Conservation (phyloP, 2,113 vertebrate genomes). For the Peromyscus californicus region DNA sequence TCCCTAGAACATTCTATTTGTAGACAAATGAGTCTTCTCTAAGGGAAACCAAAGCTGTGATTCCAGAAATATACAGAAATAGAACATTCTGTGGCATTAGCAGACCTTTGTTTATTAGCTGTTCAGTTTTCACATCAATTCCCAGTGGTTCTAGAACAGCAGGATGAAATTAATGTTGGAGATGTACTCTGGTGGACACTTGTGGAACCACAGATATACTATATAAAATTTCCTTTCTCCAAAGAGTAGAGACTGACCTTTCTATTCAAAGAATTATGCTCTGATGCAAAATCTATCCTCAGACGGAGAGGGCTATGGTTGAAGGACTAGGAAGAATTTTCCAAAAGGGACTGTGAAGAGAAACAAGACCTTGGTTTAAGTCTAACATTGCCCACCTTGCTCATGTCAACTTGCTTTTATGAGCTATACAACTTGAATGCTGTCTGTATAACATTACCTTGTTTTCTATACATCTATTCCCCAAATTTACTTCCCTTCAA, state of each 20-base stretch:
- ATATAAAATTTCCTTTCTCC: conserved; percentile 72
- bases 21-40: conserved; percentile 85
- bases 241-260: conserved; percentile 65
- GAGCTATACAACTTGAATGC: background rate
- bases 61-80: conserved; percentile 80
- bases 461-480: background rate
- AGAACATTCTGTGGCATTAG: conserved; percentile 79
- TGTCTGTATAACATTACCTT: background rate
- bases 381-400: background rate
- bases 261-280: conserved; percentile 52
- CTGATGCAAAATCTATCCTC: conserved; percentile 47
- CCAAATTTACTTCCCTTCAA: background rate
- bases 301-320: conserved; percentile 69
- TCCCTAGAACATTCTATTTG: conserved; percentile 79
- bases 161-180: conserved; percentile 78
- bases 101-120: conserved; percentile 82
- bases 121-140: conserved; percentile 80
- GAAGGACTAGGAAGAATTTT: background rate
- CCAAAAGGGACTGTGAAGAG: conserved; percentile 53
- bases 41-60: conserved; percentile 82
- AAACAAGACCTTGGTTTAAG: conserved; percentile 64
- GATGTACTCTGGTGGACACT: conserved; percentile 73
- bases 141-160: conserved; percentile 73
- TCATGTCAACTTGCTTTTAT: background rate
- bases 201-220: conserved; percentile 72